Base-by-base conservation (phyloP, 2,797 vertebrate genomes). In the Neoniphon sammara region DNA sequence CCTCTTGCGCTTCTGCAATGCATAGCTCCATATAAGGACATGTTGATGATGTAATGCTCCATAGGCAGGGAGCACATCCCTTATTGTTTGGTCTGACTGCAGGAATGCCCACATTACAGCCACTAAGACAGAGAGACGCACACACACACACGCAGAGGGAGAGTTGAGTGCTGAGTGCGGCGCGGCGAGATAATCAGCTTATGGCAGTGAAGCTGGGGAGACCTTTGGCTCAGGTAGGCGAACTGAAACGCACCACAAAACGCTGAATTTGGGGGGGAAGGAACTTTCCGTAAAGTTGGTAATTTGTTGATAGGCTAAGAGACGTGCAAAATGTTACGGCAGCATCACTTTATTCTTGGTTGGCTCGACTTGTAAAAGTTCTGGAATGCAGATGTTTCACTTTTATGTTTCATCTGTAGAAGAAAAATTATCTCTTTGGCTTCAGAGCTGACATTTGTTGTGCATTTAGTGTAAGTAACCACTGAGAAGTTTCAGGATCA, bases 21-120 rank as follows among this genome's bases (percentile, higher is more conserved):
- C 95, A 81, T 84, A 93, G 94, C 75, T 91, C 97, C 97, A 95
- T 97, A 97, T 97, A 97, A 94, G 97, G 97, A 76, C 92, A 94
- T 93, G 93, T 3, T 94, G 89, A 93, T 98, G 97, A 99, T 97
- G 97, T 98, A 95, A 98, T 94, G 95, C 93, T 92, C 94, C 94
- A 90, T 91, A 96, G 95, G 95, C 97, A 95, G 88, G 91, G 95
- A 95, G 96, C 90, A 94, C 93, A 92, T 95, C 95, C 93, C 94
- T 96, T 94, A 97, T 97, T 97, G 96, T 98, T 96, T 94, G 91
- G 94, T 91, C 93, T 93, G 91, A 92, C 93, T 94, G 95, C 93
- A 90, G 96, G 95, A 96, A 96, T 94, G 96, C 94, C 91, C 95
- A 92, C 95, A 94, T 91, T 93, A 70, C 92, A 66, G 92, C 92